Percentiles rank a stretch among this genome's conserved stretches.
These are phyloP conservation scores for Caenorhabditis parvicauda DNA, from an alignment of 2,888 invertebrate genomes.

Conservation along the genomic window DNA sequence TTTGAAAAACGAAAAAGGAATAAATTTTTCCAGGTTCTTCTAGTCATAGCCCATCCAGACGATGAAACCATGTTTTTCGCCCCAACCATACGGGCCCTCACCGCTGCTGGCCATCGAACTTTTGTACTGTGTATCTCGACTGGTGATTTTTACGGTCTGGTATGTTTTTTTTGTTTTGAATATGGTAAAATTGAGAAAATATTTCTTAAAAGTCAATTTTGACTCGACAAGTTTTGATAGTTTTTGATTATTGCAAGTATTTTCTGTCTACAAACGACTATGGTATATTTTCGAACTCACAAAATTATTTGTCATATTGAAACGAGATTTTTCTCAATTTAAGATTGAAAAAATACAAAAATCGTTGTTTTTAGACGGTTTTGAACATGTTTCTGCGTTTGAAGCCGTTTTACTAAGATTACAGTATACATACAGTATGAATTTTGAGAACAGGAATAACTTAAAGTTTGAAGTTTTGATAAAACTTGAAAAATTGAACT, in stretches of 20 bases:
- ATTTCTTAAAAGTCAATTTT: neutral
- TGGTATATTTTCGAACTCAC: too few species aligned
- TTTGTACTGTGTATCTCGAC: conserved; percentile 40
- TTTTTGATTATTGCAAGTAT: too few species aligned
- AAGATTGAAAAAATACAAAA: neutral
- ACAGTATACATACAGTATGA: too few species aligned
- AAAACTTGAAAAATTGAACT: too few species aligned
- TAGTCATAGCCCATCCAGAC: conserved; percentile 93
- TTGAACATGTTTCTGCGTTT: too few species aligned
- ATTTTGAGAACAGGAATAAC: too few species aligned
- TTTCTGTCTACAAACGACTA: too few species aligned
- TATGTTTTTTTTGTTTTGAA: conserved; percentile 3
- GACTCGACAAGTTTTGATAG: neutral
- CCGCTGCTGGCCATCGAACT: conserved; percentile 26
- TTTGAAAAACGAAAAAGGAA: too few species aligned
- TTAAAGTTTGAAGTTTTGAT: too few species aligned
- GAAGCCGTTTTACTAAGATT: too few species aligned
- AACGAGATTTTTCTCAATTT: neutral
- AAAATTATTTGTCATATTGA: too few species aligned
- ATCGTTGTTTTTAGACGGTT: too few species aligned
- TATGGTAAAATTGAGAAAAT: conserved; percentile 7
- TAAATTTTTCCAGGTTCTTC: conserved; percentile 68
- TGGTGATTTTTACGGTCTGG: conserved; percentile 41
- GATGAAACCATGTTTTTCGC: conserved; percentile 99
- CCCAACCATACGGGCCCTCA: conserved; percentile 67